A percentile compares a stretch with the other conserved stretches of the same genome.
These are phyloP conservation scores for Phalacrocorax pelagicus DNA, from an alignment of 2,113 vertebrate species.

Conservation along the genomic window DNA sequence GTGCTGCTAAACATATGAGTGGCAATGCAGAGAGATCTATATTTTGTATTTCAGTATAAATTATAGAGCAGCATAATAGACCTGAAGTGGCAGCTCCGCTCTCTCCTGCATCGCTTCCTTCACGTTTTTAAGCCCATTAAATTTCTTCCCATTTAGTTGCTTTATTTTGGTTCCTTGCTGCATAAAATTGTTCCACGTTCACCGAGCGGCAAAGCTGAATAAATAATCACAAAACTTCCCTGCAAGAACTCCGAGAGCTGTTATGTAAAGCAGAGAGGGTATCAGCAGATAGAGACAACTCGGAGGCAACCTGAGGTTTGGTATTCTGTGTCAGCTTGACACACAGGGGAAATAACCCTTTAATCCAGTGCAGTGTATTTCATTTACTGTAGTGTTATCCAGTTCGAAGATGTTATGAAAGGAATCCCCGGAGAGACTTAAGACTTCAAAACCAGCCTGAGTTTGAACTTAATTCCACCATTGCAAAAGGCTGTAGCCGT, in stretches of 20 bases:
- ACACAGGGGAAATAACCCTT: constrained; percentile 94
- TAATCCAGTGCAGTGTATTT: constrained; percentile 91
- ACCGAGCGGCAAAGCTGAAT: not conserved
- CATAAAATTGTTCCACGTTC: not conserved
- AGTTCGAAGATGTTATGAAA: constrained; percentile 88
- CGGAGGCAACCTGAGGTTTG: constrained; percentile 66
- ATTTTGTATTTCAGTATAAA: not conserved
- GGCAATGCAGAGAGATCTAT: not conserved
- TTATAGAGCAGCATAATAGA: not conserved
- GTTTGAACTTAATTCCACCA: constrained; percentile 76
- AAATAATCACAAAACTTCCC: constrained; percentile 6
- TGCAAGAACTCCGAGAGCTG: not conserved
- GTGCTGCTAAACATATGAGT: not conserved
- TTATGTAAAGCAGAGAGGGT: constrained; percentile 17
- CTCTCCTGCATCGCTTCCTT: not conserved
- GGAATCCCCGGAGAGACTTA: constrained; percentile 81
- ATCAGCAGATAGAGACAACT: constrained; percentile 67
- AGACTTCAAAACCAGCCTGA: constrained; percentile 76
- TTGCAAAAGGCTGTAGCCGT: constrained; percentile 61
- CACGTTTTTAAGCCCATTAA: not conserved
- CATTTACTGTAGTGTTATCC: constrained; percentile 87
- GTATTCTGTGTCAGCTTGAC: constrained; percentile 70
- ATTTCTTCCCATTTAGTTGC: not conserved
- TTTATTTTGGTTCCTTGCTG: not conserved
- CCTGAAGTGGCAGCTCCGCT: not conserved